Evolutionary conservation across 2,113 vertebrate species (phyloP).

Genomic region (Phyllostomus hastatus): DNA sequence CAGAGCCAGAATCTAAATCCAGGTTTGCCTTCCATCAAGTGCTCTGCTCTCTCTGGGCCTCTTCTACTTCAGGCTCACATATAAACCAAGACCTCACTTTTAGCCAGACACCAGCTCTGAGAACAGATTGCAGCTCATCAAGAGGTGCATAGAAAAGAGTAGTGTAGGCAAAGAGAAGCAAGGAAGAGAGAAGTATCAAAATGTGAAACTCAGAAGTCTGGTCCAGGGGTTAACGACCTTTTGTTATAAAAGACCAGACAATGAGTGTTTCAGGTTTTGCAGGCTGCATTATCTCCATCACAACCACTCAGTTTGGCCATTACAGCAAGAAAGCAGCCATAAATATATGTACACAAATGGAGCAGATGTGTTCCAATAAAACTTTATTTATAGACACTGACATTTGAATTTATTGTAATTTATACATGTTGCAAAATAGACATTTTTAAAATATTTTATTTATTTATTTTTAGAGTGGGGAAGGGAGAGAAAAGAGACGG

Average conservation of each 20-base stretch:
- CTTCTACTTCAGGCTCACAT: not conserved
- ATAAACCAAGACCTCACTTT: not conserved
- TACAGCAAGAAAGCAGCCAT: not conserved
- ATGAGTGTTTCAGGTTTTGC: not conserved
- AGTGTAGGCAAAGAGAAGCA: not conserved
- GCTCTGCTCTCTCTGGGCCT: not conserved
- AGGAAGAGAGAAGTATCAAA: not conserved
- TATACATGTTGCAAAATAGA: not conserved
- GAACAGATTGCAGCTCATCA: not conserved
- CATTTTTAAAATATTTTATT: not conserved
- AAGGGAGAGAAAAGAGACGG: too few species aligned
- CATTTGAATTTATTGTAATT: not conserved
- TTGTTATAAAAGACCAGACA: not conserved
- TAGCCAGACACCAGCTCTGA: not conserved
- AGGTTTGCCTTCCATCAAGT: not conserved
- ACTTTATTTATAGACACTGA: not conserved
- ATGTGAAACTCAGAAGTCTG: not conserved
- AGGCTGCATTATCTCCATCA: not conserved
- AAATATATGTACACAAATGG: not conserved
- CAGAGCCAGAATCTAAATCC: not conserved
- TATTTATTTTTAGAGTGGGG: too few species aligned
- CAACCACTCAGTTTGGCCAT: not conserved
- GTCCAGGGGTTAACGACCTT: not conserved
- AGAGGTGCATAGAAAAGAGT: not conserved
- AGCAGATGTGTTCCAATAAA: not conserved